Conservation (phyloP, 2,797 vertebrate species). For the Scolopax rusticola region DNA sequence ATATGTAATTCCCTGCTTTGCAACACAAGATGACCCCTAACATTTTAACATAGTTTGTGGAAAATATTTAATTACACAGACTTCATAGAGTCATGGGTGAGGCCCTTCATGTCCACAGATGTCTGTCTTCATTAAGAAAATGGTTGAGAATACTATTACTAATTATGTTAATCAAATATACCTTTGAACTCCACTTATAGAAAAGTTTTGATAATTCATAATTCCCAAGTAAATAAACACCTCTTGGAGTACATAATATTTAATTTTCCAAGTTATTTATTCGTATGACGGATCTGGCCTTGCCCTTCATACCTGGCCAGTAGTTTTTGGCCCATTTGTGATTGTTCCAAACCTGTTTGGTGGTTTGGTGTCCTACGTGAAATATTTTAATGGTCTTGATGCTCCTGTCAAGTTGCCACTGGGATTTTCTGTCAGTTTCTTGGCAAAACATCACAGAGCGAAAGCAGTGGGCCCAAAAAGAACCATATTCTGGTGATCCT, state of each 20-base stretch:
- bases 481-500: neutral
- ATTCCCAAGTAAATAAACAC: neutral
- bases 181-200: neutral
- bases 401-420: neutral
- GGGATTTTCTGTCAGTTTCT: neutral
- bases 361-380: neutral
- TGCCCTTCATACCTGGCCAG: neutral
- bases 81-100: neutral
- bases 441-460: neutral
- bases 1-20: neutral
- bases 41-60: neutral
- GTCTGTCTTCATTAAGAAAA: neutral
- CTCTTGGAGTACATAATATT: neutral
- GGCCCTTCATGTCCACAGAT: neutral
- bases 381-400: neutral
- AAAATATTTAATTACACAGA: constrained; percentile 12
- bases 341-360: neutral
- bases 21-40: neutral
- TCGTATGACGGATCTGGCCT: neutral
- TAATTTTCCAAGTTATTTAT: neutral
- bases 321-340: neutral
- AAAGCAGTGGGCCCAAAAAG: neutral
- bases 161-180: constrained; percentile 9
- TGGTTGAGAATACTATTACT: neutral
- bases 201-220: neutral